Base-by-base conservation (phyloP, 2,888 invertebrate species). In the Fabriciana adippe region DNA sequence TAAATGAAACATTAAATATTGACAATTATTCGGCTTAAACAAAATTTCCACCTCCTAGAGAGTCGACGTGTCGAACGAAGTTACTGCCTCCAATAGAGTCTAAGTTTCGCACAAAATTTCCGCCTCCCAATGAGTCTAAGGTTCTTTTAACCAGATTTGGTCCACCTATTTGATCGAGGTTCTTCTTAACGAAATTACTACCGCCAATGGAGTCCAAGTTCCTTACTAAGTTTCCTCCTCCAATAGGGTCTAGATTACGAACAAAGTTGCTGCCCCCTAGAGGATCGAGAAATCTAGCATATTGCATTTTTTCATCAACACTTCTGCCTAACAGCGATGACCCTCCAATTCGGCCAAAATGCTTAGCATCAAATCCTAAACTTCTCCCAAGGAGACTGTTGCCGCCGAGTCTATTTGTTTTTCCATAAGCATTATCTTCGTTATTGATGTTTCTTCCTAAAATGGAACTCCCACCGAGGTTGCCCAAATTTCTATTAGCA, bases 61-160 rank as follows among this genome's bases (percentile, higher is more conserved):
- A 79, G 71, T 89, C 86, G 31, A 89, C 75, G 71, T 88, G 79
- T 60, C 93, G 85, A 8, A 92, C 86, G 21, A 93, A 85, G 79
- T 94, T 93, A 18, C 90, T 91, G 1, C 93, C 93, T 3, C 94
- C 93, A 6, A 94, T 81, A 2, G 91, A 87, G 74, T 93, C 93
- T 59, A 93, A 76, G 73, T 87, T 88, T 13, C 90, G 81, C 4
- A 90, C 87, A n/a, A 92, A 79, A 73, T 90, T 91, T 14, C 87
- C 88, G 2, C 92, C 93, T 1, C 92, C 92, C 69, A 92, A 70
- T 0, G 89, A 86, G 71, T 92, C 90, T 60, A 93, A 74, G 70
- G 85, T 87, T 67, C 92, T 86, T 68, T 89, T 89, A 0, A 90
- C 82, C 6, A 91, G 80, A 76, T 92, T 89, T 0, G 88, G 88